Percentiles rank a stretch among this genome's conserved stretches.
phyloP scores from a whole-genome alignment of 2,797 vertebrate genomes.

The Lutra lutra region DNA sequence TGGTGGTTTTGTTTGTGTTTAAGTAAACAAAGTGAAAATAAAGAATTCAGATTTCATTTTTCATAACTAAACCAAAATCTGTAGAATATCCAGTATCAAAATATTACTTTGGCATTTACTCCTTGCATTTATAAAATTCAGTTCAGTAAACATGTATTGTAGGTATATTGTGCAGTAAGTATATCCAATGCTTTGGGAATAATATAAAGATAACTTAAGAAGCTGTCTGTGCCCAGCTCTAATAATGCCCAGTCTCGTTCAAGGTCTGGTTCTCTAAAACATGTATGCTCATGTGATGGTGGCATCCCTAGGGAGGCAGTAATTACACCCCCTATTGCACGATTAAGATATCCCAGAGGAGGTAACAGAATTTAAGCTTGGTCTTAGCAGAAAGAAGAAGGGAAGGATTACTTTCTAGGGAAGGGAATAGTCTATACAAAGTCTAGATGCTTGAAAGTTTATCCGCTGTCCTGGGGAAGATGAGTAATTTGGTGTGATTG shows the following conservation, averaged over 20 bases:
- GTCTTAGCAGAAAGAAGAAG: neutral
- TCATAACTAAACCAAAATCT: neutral
- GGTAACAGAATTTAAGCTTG: slow-evolving; percentile 13
- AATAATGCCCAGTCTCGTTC: neutral
- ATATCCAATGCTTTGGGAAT: neutral
- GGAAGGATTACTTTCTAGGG: neutral
- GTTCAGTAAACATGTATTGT: neutral
- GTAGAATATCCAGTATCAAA: neutral
- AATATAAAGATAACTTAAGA: slow-evolving; percentile 30
- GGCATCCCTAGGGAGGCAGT: neutral
- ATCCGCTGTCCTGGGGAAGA: neutral
- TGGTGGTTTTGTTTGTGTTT: slow-evolving; percentile 1
- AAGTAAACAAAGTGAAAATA: slow-evolving; percentile 41
- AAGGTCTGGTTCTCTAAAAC: neutral
- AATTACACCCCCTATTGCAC: neutral
- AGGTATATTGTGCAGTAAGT: neutral
- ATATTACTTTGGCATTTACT: neutral
- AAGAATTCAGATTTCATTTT: slow-evolving; percentile 38
- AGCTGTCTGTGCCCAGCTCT: neutral
- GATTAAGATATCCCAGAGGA: slow-evolving; percentile 2
- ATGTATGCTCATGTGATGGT: neutral
- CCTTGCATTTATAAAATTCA: slow-evolving; percentile 19
- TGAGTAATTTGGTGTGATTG: slow-evolving; percentile 11
- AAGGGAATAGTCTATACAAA: neutral
- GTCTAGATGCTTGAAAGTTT: neutral